Evolutionary conservation across 1,140 invertebrate species (phyloP).

Genomic region (Acromyrmex heyeri): DNA sequence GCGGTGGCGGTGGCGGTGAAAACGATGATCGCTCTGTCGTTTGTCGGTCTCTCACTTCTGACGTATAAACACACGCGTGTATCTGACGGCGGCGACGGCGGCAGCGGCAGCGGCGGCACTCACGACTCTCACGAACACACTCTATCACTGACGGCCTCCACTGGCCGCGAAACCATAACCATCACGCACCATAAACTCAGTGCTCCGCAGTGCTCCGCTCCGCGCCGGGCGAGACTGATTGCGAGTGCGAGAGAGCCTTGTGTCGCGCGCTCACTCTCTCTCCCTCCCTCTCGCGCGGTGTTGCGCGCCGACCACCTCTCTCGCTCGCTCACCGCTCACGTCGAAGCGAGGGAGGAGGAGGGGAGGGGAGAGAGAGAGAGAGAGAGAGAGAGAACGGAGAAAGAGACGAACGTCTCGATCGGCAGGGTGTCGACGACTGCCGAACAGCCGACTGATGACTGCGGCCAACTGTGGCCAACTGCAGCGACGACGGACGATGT

Average conservation of each 20-base stretch:
- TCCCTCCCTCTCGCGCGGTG: slow-evolving; percentile 1
- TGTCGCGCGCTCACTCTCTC: slow-evolving; percentile 34
- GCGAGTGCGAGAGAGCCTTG: slow-evolving; percentile 11
- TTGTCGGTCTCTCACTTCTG: slow-evolving; percentile 26
- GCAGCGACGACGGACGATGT: too few relatives aligned
- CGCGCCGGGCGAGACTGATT: slow-evolving; percentile 52
- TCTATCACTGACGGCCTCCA: slow-evolving; percentile 54
- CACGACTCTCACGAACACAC: slow-evolving; percentile 44
- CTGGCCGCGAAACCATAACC: slow-evolving; percentile 70
- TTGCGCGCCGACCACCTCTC: slow-evolving; percentile 10
- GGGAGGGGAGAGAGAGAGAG: too few relatives aligned
- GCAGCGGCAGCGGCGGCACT: too few relatives aligned
- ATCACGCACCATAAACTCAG: slow-evolving; percentile 36
- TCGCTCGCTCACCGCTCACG: not conserved
- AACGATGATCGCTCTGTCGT: not conserved
- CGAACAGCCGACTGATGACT: too few relatives aligned
- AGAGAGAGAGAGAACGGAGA: too few relatives aligned
- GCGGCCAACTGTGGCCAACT: too few relatives aligned
- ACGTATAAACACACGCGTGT: slow-evolving; percentile 30
- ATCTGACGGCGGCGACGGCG: not conserved
- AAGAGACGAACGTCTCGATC: too few relatives aligned
- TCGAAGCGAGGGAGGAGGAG: slow-evolving; percentile 11
- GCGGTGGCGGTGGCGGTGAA: not conserved
- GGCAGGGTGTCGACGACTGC: too few relatives aligned
- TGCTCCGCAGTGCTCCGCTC: slow-evolving; percentile 42